These are phyloP conservation scores for Temnothorax ravouxi DNA, from an alignment of 2,888 invertebrate genomes.

Conservation along the genomic window DNA sequence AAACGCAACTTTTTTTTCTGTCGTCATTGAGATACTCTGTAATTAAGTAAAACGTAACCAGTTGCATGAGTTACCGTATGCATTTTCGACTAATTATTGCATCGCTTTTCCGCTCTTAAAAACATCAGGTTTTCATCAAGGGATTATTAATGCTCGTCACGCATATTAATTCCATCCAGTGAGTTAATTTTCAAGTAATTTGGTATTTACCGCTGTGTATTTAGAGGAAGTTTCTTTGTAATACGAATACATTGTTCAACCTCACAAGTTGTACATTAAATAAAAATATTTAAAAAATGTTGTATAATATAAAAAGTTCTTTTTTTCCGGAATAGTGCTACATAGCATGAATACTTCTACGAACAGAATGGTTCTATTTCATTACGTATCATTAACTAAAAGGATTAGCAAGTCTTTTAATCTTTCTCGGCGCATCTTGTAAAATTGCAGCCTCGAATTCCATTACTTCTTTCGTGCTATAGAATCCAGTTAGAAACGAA, in stretches of 20 bases:
- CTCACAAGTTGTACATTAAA: not conserved
- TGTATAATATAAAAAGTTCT: not conserved
- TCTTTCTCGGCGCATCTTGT: not conserved
- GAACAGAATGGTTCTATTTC: not conserved
- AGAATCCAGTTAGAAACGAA: constrained; percentile 17
- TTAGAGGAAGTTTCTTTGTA: not conserved
- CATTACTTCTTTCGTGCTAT: constrained; percentile 22
- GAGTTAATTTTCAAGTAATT: constrained; percentile 3
- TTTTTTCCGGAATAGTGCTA: not conserved
- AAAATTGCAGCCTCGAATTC: constrained; percentile 16
- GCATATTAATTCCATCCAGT: not conserved
- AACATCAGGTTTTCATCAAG: not conserved
- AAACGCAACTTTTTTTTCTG: constrained; percentile 12
- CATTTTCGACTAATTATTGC: constrained; percentile 6
- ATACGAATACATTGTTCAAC: no score
- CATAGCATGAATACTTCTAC: not conserved
- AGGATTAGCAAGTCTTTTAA: constrained; percentile 9
- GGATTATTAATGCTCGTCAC: not conserved
- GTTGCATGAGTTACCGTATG: not conserved
- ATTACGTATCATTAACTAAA: not conserved
- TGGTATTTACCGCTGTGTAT: not conserved
- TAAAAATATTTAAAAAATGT: not conserved
- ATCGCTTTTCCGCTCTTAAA: not conserved
- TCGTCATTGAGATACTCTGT: constrained; percentile 13
- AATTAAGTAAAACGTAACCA: constrained; percentile 26